Base-by-base conservation (phyloP, 2,888 invertebrate species). In the Drosophila conformis region DNA sequence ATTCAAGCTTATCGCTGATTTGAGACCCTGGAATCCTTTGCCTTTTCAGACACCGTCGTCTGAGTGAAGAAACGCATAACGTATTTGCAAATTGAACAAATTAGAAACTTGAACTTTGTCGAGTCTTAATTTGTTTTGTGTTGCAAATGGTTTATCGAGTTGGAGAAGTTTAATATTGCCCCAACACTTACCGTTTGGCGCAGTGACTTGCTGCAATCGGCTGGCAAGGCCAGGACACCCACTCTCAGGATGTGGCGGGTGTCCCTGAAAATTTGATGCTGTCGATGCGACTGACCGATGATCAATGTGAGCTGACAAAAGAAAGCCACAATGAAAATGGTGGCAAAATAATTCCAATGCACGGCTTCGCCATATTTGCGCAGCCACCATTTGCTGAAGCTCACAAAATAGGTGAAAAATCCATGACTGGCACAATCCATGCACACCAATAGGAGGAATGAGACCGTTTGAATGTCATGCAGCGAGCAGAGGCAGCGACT, bases 351-450 rank as follows among this genome's bases (percentile, higher is more conserved):
- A 25, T 69, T 51, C n/a, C 15, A 51, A 2, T 35, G 5, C 0
- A 1, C 54, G 0, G 59, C 27, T 0, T 4, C 2, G 0, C 62
- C 56, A 3, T 57, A 65, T 21, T 42, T 70, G 2, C 75, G 66
- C 4, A 69, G 31, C 7, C 77, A 80, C 49, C 75, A 83, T 21
- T 60, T 57, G 46, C 80, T 83, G 54, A 63, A 74, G 13, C 52
- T 53, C n/a, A 86, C 76, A 57, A 88, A 92, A 71, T 92, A 92
- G 4, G 72, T 53, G 52, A 92, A 69, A 64, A 92, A 92, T 21
- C 73, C 38, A 25, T 92, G 91, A 1, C 83, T 68, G 4, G 84
- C 66, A 27, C 78, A 85, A 69, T 91, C 91, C 4, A 82, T 57
- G 18, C 85, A 69, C 4, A 73, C 84, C 40, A 83, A 89, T 0